Evolutionary conservation across 2,797 vertebrate species (phyloP), one percentile per base, ranked within the genome.

Genomic region (Phoxinus dragarum): DNA sequence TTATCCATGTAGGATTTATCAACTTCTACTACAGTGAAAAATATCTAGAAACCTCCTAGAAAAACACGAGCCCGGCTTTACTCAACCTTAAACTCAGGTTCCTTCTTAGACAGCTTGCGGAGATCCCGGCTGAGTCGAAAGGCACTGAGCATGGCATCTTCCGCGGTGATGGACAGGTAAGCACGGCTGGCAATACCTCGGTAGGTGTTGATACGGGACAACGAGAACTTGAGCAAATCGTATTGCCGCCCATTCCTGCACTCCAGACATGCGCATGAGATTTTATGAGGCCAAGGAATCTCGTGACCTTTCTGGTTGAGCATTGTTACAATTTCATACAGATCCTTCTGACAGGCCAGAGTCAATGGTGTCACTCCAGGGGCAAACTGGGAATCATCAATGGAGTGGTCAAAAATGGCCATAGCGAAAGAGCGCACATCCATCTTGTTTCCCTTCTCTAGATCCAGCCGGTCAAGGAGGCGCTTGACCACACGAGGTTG

Each of bases 201-300:
- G 90, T 98, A 98, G 5, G 97, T 98, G 92, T 98, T 98, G 92
- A 98, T 98, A 21, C 96, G 96, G 7, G 97, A 98, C 87, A 98
- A 89, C 0, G 97, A 98, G 93, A 98, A 98, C 93, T 97, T 97
- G 6, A 98, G 95, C 85, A 98, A 93, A 91, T 98, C 97, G 0
- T 97, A 98, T 89, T 96, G 95, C 10, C 97, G 95, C 0, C 96
- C 96, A 0, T 98, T 98, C 56, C 95, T 95, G 89, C 97, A 98
- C 92, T 98, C 96, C 27, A 98, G 94, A 87, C 97, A 98, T 78
- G 93, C 34, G 0, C 97, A 98, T 89, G 97, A 98, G 81, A 98
- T 95, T 42, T 95, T 96, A 88, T 98, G 97, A 0, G 97, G 97
- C 90, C 92, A 94, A 0, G 97, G 93, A 69, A 98, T 98, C 88